Evolutionary conservation across 2,113 vertebrate species (phyloP), one percentile per base, ranked within the genome.

Genomic region (Holacanthus passer): DNA sequence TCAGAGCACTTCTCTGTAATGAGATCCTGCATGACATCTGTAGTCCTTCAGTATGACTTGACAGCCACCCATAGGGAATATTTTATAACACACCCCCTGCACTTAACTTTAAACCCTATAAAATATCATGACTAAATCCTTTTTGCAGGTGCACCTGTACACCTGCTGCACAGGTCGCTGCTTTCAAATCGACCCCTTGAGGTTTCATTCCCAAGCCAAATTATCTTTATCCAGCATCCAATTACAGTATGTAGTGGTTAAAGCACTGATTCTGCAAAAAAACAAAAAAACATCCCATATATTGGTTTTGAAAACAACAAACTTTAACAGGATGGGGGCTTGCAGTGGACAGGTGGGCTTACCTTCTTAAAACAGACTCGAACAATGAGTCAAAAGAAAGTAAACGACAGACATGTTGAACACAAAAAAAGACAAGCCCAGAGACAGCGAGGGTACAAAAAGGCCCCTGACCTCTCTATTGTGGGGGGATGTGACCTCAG

Each of bases 391-490:
- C 56, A 41, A 63, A 68, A 45, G 50, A 35, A 84, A 83, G 43
- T 41, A 45, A 82, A 73, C 48, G 47, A 64, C 65, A 37, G 84
- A 80, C 79, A 75, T 60, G 82, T 27, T 58, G 32, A 89, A 86
- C 24, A 16, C 3, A 53, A 77, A 63, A 86, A 88, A 72, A 87
- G 66, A 88, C 79, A 84, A 81, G 31, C 41, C 47, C 20, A 68
- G 60, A 73, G 71, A 83, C 69, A 63, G 58, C 20, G 1, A 83
- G 73, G 59, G 58, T 55, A 87, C 86, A 91, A 85, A 87, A 76
- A 60, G 77, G 62, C 76, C 84, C 58, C 77, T 90, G 82, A 90
- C 86, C 88, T 79, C 55, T 89, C 82, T 73, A 82, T 93, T 94
- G 77, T 90, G 71, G 45, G 47, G 24, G 68, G 80, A 77, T 63